Base-by-base conservation (phyloP, 2,797 vertebrate species). In the Enteromius afrohamiltoni region DNA sequence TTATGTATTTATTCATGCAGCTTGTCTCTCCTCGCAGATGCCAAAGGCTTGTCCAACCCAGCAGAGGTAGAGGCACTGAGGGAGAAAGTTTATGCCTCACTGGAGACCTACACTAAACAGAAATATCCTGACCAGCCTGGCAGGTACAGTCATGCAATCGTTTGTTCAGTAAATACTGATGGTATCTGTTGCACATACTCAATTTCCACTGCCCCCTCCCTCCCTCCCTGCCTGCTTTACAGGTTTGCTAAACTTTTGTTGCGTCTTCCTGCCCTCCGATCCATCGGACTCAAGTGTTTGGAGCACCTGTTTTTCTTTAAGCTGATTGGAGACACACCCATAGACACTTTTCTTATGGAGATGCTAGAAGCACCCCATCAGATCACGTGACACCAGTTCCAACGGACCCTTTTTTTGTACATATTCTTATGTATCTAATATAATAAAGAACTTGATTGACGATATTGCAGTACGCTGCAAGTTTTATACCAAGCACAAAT, bases 241-340 rank as follows among this genome's bases (percentile, higher is more conserved):
- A 96, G 97, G 92, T 99, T 98, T 86, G 97, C 97, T 90, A 98
- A 99, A 89, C 95, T 98, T 71, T 93, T 98, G 11, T 94, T 98
- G 80, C 96, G 97, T 69, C 95, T 99, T 64, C 97, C 97, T 0
- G 97, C 97, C 0, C 94, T 99, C 86, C 95, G 97, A 79, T 98
- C 97, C 90, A 98, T 99, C 0, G 97, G 97, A 85, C 92, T 99
- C 83, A 99, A 99, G 86, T 99, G 97, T 93, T 91, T 98, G 90
- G 97, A 99, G 91, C 97, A 99, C 91, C 95, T 98, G 51, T 98
- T 98, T 93, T 99, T 98, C 95, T 99, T 98, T 93, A 99, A 99
- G 91, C 93, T 99, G 73, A 99, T 99, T 0, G 97, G 97, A 14
- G 97, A 99, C 92, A 98, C 97, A 1, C 97, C 97, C 40, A 99